Conservation (phyloP, 2,797 vertebrate genomes). For the Sebastes nivosus region DNA sequence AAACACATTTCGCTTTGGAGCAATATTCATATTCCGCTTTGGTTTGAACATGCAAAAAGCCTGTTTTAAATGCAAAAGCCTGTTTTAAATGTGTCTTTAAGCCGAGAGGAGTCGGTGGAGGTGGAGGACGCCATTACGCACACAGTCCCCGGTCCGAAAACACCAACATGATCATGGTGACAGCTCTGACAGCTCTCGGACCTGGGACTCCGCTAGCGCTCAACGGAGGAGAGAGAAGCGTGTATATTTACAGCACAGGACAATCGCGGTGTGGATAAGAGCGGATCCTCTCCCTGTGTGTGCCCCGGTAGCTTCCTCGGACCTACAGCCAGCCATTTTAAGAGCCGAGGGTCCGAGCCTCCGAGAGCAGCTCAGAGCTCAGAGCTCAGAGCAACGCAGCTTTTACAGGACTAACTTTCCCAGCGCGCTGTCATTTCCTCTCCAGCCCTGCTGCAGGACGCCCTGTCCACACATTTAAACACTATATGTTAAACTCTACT, state of each 20-base stretch:
- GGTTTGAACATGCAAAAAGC: neutral
- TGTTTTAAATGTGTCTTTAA: neutral
- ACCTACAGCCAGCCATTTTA: conserved; percentile 89
- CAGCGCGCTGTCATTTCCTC: conserved; percentile 45
- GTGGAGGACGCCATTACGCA: conserved; percentile 85
- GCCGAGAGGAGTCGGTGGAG: conserved; percentile 56
- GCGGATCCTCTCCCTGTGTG: conserved; percentile 12
- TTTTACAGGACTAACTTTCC: conserved; percentile 73
- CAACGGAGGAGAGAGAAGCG: conserved; percentile 10
- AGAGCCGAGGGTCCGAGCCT: conserved; percentile 85
- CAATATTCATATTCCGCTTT: neutral
- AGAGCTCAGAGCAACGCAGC: no score
- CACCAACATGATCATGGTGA: conserved; percentile 35
- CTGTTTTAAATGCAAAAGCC: neutral
- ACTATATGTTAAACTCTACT: conserved; percentile 82
- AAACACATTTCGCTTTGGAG: neutral
- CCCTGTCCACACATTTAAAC: conserved; percentile 70
- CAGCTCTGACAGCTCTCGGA: conserved; percentile 76
- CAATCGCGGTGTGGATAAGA: conserved; percentile 22
- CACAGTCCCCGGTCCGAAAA: conserved; percentile 82
- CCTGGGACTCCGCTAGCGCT: conserved; percentile 45
- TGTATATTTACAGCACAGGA: conserved; percentile 37
- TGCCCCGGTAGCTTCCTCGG: conserved; percentile 68
- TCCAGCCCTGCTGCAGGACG: conserved; percentile 32
- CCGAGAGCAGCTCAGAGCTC: conserved; percentile 46